Conservation (phyloP, 2,797 vertebrate genomes). For the Coilia nasus region DNA sequence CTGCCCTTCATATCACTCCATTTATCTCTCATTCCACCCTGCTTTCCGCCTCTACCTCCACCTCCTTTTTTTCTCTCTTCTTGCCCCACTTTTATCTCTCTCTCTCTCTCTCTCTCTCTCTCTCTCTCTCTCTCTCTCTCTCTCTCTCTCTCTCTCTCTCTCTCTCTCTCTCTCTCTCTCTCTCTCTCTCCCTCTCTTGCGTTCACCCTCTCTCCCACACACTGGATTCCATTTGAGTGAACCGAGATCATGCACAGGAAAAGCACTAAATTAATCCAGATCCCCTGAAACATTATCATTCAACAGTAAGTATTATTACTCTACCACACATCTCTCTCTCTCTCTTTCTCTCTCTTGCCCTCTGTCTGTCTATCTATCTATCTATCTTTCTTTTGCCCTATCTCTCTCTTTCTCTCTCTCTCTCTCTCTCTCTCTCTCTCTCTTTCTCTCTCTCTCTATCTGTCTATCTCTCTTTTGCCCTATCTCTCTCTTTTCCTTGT, state of each 20-base stretch:
- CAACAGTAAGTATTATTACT: neutral
- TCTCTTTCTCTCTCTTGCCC: constrained; percentile 39
- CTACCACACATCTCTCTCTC: constrained; percentile 32
- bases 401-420: neutral
- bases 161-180: neutral
- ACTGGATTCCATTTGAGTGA: neutral
- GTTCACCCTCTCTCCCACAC: neutral
- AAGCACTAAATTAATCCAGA: constrained; percentile 8
- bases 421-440: constrained; percentile 11
- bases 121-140: neutral
- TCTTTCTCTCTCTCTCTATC: neutral
- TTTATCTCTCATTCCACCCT: neutral
- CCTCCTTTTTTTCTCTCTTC: neutral
- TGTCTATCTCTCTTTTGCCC: neutral
- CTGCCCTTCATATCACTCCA: neutral
- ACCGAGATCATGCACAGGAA: constrained; percentile 10
- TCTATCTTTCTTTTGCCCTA: neutral
- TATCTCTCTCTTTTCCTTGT: neutral
- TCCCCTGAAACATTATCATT: constrained; percentile 1
- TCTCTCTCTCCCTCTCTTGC: neutral
- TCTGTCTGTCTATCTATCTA: constrained; percentile 38
- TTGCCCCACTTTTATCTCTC: neutral
- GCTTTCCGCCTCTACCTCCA: too few relatives aligned
- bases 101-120: neutral
- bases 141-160: neutral